Conservation (phyloP, 1,140 invertebrate genomes). For the Ooceraea biroi region DNA sequence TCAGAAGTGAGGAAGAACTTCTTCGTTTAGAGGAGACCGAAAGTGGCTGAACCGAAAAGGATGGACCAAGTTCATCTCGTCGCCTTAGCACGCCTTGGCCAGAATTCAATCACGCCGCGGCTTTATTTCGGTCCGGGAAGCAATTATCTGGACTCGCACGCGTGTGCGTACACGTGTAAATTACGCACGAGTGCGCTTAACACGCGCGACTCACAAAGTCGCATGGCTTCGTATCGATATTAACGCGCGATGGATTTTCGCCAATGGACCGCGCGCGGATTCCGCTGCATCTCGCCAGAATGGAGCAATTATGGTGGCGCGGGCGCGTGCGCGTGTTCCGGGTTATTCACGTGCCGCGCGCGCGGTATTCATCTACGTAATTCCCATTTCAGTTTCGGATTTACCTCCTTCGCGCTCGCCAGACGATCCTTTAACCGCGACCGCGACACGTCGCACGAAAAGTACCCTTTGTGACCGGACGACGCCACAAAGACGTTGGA, state of each 20-base stretch:
- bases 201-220: constrained; percentile 4
- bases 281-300: constrained; percentile 1
- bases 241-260: constrained; percentile 30
- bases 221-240: not conserved
- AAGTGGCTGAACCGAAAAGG: not conserved
- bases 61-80: not conserved
- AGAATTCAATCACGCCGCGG: not conserved
- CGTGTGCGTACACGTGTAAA: not conserved
- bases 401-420: too few species aligned
- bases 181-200: not conserved
- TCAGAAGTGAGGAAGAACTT: not conserved
- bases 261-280: constrained; percentile 3
- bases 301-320: constrained; percentile 21
- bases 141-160: not conserved
- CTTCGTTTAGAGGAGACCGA: too few species aligned
- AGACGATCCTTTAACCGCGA: constrained; percentile 7
- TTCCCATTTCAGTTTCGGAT: constrained; percentile 14
- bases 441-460: not conserved
- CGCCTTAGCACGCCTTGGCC: constrained; percentile 25
- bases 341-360: constrained; percentile 41
- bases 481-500: not conserved
- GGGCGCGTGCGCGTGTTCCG: constrained; percentile 20
- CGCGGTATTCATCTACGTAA: not conserved
- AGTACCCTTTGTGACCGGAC: not conserved
- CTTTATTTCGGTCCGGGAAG: not conserved